Evolutionary conservation across 2,797 vertebrate species (phyloP), one percentile per base, ranked within the genome.

Genomic region (Halcyon leucocephala): DNA sequence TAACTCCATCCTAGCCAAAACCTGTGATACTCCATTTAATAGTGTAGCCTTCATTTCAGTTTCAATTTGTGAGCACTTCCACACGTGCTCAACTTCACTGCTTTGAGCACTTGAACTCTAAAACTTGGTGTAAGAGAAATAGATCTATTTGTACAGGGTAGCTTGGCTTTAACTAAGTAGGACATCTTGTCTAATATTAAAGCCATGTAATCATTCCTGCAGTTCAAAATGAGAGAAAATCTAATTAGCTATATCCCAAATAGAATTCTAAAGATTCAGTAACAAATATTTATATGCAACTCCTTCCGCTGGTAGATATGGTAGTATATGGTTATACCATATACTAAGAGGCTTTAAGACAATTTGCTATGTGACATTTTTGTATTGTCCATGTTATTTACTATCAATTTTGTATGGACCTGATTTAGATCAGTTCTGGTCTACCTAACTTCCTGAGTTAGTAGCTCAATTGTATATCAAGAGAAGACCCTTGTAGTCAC

Each of bases 351-450:
- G 19, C 14, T 62, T 90, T 86, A 60, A 64, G 35, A 57, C 4
- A 65, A 83, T 70, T 82, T 84, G 6, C 9, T 77, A 7, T 7
- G 2, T 81, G 52, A n/a, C 19, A 89, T 35, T 28, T 82, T 78
- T 79, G 20, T 48, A 62, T 12, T 8, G 4, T 28, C 28, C 55
- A 11, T 74, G 14, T 16, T 76, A 51, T 91, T 26, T 26, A 51
- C 49, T 51, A 51, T 51, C 49, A 51, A 15, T 51, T 51, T 51
- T 26, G 10, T 51, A 51, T 26, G 49, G 44, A 79, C 79, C 91
- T 96, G 55, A 94, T 95, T 93, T 84, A 93, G 21, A 82, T 89
- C 65, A 89, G 41, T 84, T 96, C 41, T 88, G 39, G 62, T 84
- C n/a, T 86, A 14, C 48, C 41, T 90, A 61, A 60, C 35, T 67